Conservation (phyloP, 92 coral and sea anemone species). For the Porites divaricata region DNA sequence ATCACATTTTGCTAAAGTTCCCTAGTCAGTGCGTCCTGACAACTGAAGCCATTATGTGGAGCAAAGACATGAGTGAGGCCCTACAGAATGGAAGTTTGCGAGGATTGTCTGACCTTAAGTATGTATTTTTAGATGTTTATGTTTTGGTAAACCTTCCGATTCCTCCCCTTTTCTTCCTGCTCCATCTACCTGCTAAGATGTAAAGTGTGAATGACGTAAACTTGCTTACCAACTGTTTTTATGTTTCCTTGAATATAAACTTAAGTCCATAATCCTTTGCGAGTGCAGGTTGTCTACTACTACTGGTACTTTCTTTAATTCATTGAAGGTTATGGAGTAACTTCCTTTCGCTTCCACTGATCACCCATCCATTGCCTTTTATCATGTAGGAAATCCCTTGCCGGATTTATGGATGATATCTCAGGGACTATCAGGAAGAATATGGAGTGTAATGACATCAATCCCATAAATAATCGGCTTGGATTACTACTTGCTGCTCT, state of each 20-base stretch:
- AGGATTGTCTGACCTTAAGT: constrained; percentile 69
- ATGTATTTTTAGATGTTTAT: neutral
- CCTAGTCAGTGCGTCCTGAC: constrained; percentile 86
- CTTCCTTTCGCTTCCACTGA: neutral
- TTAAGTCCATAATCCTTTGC: no score
- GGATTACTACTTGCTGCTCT: constrained; percentile 65
- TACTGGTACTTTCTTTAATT: no score
- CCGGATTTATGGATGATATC: constrained; percentile 59
- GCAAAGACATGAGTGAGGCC: constrained; percentile 64
- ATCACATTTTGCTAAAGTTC: constrained; percentile 67
- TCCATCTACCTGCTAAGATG: no score
- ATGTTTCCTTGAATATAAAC: no score
- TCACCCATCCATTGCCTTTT: neutral
- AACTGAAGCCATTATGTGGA: constrained; percentile 84
- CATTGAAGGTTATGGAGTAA: no score
- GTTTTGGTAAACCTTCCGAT: no score
- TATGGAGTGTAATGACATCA: constrained; percentile 43
- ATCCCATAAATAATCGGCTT: constrained; percentile 47
- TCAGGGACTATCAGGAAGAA: constrained; percentile 76
- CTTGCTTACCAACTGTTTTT: no score
- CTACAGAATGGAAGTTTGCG: constrained; percentile 58
- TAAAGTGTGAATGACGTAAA: no score
- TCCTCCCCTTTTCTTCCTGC: no score
- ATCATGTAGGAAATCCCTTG: constrained; percentile 54
- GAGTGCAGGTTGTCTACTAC: no score